Base-by-base conservation (phyloP, 2,113 vertebrate species). In the Hemichromis elongatus region DNA sequence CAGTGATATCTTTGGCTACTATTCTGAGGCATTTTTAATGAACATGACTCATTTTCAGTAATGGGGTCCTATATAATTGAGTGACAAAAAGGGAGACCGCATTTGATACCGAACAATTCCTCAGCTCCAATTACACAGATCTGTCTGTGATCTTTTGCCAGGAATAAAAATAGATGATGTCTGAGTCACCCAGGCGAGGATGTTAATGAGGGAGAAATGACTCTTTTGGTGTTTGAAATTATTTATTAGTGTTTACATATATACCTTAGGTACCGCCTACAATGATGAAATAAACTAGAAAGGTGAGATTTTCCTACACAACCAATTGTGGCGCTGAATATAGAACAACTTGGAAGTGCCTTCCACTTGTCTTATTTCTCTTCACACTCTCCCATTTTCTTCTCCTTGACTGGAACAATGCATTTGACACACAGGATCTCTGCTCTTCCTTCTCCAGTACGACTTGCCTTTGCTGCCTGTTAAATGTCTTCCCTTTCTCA, bases 11-110 rank as follows among this genome's bases (percentile, higher is more conserved):
- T 81, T 37, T 70, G 4, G 81, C 55, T 87, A 19, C 86, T 82
- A 82, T 88, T 90, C 70, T 79, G 24, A 89, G 81, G 40, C 50
- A n/a, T 75, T 75, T 89, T 89, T 85, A 90, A 90, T 92, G 83
- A 87, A 84, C 55, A 83, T 78, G 37, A 89, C 21, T 90, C 86
- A 84, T 86, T 50, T 45, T 78, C 80, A 30, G 26, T 81, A 80
- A 92, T 77, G 73, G 53, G 87, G 57, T 57, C 2, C 40, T 59
- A 84, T 75, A 70, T 88, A 81, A 73, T 40, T 83, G 73, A 87
- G 19, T 24, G 56, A 80, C 47, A 81, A 73, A 55, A 78, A 45
- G 9, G 24, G 14, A 79, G 81, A 37, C 47, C 40, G 26, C n/a
- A 45, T 83, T 86, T 87, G 82, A 86, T 53, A 78, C 78, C 6